phyloP scores from a whole-genome alignment of 2,888 invertebrate species.

The Brachylomia viminalis region DNA sequence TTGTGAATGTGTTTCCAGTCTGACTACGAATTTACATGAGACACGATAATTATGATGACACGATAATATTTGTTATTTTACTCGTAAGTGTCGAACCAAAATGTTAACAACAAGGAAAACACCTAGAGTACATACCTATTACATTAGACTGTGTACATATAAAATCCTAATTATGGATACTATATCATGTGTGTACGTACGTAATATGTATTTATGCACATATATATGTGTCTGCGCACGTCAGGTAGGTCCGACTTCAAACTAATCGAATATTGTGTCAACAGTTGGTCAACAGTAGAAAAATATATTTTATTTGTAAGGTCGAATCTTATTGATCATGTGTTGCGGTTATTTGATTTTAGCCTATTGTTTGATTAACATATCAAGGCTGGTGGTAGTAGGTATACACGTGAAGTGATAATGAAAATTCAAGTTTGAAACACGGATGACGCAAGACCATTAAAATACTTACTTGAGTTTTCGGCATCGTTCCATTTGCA shows the following conservation, averaged over 20 bases:
- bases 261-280: conserved; percentile 73
- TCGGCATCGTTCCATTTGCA: conserved; percentile 89
- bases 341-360: conserved; percentile 87
- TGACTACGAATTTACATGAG: not conserved
- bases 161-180: conserved; percentile 17
- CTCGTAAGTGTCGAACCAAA: conserved; percentile 3
- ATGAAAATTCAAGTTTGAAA: conserved; percentile 91
- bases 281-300: conserved; percentile 75
- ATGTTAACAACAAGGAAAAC: conserved; percentile 39
- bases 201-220: conserved; percentile 28
- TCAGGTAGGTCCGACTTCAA: conserved; percentile 60
- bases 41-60: not conserved
- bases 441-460: conserved; percentile 90
- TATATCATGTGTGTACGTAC: conserved; percentile 22
- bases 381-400: conserved; percentile 89
- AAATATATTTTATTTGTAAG: conserved; percentile 82
- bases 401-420: conserved; percentile 89
- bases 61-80: conserved; percentile 3
- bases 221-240: conserved; percentile 22
- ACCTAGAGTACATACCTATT: conserved; percentile 2
- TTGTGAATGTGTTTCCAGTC: not conserved
- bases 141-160: conserved; percentile 23
- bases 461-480: conserved; percentile 88
- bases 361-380: conserved; percentile 89
- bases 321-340: conserved; percentile 86